Evolutionary conservation across 2,888 invertebrate genomes (phyloP), one percentile per base, ranked within the genome.

Genomic region (Lasioglossum zephyrum): DNA sequence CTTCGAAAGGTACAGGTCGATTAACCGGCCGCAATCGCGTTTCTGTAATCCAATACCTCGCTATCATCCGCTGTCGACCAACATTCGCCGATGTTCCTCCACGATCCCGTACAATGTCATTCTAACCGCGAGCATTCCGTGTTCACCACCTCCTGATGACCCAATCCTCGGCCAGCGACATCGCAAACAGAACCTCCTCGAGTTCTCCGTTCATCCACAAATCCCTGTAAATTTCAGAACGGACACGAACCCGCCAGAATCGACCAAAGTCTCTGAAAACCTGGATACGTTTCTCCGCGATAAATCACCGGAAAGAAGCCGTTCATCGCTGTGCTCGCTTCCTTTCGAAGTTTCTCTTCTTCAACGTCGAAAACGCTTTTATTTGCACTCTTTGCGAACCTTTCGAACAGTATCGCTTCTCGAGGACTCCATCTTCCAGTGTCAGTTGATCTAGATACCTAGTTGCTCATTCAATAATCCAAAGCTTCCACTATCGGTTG

Each of bases 61-160:
- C 0, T 36, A 53, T 87, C 87, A 87, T 26, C 83, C 87, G 31
- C 87, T 78, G 73, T 87, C 87, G 63, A 87, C 87, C 75, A 80
- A 80, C 77, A 83, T 87, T 77, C 87, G 31, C 72, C 49, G 77
- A 13, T 36, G 73, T 73, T 87, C 66, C 44, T 77, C 41, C 73
- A 72, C 79, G n/a, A 66, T 49, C 13, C 44, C 69, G 16, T 39
- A 63, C 41, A 74, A 57, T 77, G 41, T 73, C 70, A 47, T 79
- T 31, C 57, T 77, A 73, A 79, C 63, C 44, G 41, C 69, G 18
- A 41, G 78, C 87, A 87, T 87, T 76, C 75, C 83, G 41, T 26
- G 44, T 53, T 72, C 73, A 66, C 49, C 74, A 18, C 22, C 74
- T 16, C 60, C 8, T n/a, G 22, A 36, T 18, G 16, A 66, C 8